Evolutionary conservation across 2,888 invertebrate genomes (phyloP), one percentile per base, ranked within the genome.

Genomic region (Eupithecia insigniata): DNA sequence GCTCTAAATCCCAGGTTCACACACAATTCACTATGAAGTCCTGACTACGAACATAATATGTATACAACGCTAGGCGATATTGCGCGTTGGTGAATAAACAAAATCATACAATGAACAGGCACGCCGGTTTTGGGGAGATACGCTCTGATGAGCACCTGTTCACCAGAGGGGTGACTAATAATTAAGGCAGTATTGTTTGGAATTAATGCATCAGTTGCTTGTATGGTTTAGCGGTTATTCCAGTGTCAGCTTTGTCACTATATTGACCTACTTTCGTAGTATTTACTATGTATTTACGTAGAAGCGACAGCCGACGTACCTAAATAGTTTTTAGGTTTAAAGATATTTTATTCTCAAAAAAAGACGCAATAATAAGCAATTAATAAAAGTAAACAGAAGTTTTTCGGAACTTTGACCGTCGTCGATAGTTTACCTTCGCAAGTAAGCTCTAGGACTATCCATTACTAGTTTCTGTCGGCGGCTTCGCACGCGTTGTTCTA

Each of bases 51-150:
- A 18, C 8, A 10, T 64, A 34, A n/a, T 65, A 18, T 30, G 32
- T 70, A 39, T 58, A 79, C 82, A 81, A 81, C 82, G 81, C 77
- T 78, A 74, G 68, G 74, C 82, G 82, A 81, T 85, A 84, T 85
- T 84, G 85, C 82, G 84, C 84, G 83, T 84, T 86, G 85, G 86
- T 89, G 90, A 89, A 90, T 89, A 89, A 87, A 90, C 87, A 86
- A 87, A 84, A 67, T 76, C 85, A 85, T 85, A 84, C 86, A 81
- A 82, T 91, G 92, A 92, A 92, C 91, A 92, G 92, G 89, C 92
- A 89, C 87, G 90, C 88, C 90, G 89, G 93, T 91, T 92, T 92
- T 89, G 85, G 90, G 94, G 94, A 94, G 94, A 94, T 91, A 89
- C 92, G 94, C 92, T 94, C 93, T 87, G 92, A 71, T 91, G 93